These are phyloP conservation scores for Sandelia bainsii DNA, from an alignment of 2,797 vertebrate species.

Conservation along the genomic window DNA sequence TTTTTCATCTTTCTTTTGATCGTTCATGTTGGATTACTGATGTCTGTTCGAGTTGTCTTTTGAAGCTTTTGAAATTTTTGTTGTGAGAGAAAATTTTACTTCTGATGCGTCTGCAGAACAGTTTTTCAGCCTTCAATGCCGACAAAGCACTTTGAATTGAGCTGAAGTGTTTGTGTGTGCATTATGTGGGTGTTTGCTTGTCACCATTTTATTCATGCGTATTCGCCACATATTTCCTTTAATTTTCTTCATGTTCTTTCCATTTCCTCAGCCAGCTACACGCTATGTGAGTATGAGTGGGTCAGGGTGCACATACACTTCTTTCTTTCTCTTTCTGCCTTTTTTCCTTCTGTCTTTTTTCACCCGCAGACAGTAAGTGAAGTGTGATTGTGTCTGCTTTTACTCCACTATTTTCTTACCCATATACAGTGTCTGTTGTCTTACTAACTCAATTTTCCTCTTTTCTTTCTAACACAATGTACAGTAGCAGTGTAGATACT, in stretches of 20 bases:
- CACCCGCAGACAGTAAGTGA: constrained; percentile 28
- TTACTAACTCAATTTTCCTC: constrained; percentile 52
- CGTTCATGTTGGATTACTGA: not conserved
- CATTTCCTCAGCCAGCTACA: constrained; percentile 78
- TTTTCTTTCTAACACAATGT: constrained; percentile 36
- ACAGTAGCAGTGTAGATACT: constrained; percentile 18
- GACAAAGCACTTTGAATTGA: constrained; percentile 36
- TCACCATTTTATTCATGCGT: constrained; percentile 61
- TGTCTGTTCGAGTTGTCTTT: constrained; percentile 9
- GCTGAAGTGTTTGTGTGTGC: constrained; percentile 30
- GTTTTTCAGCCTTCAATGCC: constrained; percentile 13
- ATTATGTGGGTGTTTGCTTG: constrained; percentile 44
- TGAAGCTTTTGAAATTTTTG: constrained; percentile 1
- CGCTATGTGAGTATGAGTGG: constrained; percentile 81
- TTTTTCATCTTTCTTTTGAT: constrained; percentile 12
- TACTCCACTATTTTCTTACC: constrained; percentile 21
- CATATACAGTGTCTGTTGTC: constrained; percentile 14
- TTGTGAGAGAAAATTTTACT: constrained; percentile 9
- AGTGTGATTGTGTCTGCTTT: constrained; percentile 36
- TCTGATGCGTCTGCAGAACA: constrained; percentile 44
- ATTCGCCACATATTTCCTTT: constrained; percentile 65
- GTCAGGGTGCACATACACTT: constrained; percentile 61
- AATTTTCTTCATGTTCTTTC: constrained; percentile 75
- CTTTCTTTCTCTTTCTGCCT: not conserved
- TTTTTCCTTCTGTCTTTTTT: constrained; percentile 12